Percentiles rank a stretch among this genome's conserved stretches.
phyloP scores from a whole-genome alignment of 2,888 invertebrate genomes.

The Aromia moschata region DNA sequence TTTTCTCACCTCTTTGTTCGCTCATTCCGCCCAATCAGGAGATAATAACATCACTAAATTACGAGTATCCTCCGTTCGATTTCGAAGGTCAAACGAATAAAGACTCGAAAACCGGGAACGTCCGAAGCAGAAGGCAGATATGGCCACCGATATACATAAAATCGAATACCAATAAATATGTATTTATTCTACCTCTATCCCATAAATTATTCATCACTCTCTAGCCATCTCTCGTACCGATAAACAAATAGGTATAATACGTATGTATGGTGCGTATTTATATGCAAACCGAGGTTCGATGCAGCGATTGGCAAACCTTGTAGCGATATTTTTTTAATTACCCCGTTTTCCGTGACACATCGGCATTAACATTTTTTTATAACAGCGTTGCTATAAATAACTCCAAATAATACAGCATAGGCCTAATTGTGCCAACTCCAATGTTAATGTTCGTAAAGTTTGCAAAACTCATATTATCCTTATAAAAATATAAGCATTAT shows the following conservation, averaged over 20 bases:
- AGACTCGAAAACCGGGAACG: conserved; percentile 29
- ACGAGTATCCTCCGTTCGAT: conserved; percentile 27
- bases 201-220: conserved; percentile 31
- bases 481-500: too few species aligned
- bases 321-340: conserved; percentile 16
- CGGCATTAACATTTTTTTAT: too few species aligned
- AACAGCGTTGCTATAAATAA: too few species aligned
- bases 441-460: too few species aligned
- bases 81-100: conserved; percentile 21
- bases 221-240: background rate
- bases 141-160: conserved; percentile 16
- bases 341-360: conserved; percentile 1
- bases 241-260: conserved; percentile 8
- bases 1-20: background rate
- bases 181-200: conserved; percentile 28
- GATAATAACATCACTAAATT: conserved; percentile 2
- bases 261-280: background rate
- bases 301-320: conserved; percentile 17
- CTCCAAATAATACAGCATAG: too few species aligned
- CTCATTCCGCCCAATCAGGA: conserved; percentile 1
- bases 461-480: too few species aligned
- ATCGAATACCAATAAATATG: conserved; percentile 27
- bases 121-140: too few species aligned
- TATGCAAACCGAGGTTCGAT: conserved; percentile 4
- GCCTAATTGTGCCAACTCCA: too few species aligned